A percentile compares a stretch with the other conserved stretches of the same genome.
Evolutionary conservation across 2,888 invertebrate genomes (phyloP).

Genomic region (Apodemia hepburni): DNA sequence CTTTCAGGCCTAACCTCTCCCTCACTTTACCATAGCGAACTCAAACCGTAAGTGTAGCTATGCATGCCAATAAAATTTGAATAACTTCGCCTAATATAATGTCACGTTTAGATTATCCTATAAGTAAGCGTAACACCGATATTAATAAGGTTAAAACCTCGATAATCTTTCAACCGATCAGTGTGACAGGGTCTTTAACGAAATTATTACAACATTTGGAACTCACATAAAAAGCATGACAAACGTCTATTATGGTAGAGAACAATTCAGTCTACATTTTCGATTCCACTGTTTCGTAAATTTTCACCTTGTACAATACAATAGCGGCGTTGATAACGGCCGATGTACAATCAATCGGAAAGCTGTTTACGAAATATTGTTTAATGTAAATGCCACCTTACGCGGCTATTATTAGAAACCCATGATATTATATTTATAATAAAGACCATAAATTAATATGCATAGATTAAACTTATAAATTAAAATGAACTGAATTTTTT

Average conservation of each 20-base stretch:
- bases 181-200: constrained; percentile 32
- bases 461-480: no score
- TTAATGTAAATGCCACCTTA: constrained; percentile 1
- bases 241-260: constrained; percentile 42
- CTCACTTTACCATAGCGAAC: no score
- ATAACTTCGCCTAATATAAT: background rate
- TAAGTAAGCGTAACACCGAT: constrained; percentile 35
- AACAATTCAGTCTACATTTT: constrained; percentile 40
- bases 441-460: no score
- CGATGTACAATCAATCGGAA: constrained; percentile 39
- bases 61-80: no score
- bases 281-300: constrained; percentile 44
- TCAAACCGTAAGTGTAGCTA: no score
- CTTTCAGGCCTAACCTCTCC: no score
- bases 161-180: constrained; percentile 35
- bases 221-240: constrained; percentile 49
- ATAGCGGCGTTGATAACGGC: constrained; percentile 45
- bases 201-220: constrained; percentile 35
- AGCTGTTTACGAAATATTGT: constrained; percentile 5
- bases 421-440: no score
- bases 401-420: background rate
- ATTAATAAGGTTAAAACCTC: constrained; percentile 37
- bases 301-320: constrained; percentile 55
- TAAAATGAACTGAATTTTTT: no score
- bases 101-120: background rate